Evolutionary conservation across 2,113 vertebrate genomes (phyloP).

Genomic region (Myxocyprinus asiaticus): DNA sequence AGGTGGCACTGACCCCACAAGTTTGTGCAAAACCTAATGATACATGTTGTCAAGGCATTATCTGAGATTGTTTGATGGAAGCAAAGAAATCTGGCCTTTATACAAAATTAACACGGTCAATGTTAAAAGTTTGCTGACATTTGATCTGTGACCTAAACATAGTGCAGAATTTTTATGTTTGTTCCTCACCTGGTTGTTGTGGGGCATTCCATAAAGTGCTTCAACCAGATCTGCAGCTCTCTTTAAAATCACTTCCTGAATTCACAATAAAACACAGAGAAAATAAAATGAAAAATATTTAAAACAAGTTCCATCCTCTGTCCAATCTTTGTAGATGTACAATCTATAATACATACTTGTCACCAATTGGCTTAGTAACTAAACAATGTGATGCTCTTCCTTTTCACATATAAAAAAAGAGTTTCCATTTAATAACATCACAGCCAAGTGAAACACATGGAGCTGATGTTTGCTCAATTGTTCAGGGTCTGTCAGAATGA

Average conservation of each 20-base stretch:
- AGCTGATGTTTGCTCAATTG: conserved; percentile 50
- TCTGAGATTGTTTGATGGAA: too few species aligned
- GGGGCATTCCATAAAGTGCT: conserved; percentile 89
- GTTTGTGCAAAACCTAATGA: too few species aligned
- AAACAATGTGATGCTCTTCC: conserved; percentile 23
- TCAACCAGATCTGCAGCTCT: conserved; percentile 89
- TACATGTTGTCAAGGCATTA: too few species aligned
- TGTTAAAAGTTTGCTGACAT: too few species aligned
- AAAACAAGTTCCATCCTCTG: neutral
- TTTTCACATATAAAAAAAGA: conserved; percentile 29
- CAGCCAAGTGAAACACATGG: conserved; percentile 39
- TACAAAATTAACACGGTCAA: too few species aligned
- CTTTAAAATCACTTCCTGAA: conserved; percentile 88
- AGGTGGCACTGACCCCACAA: too few species aligned
- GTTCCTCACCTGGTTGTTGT: conserved; percentile 87
- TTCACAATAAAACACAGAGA: neutral
- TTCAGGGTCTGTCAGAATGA: conserved; percentile 49
- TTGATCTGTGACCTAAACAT: too few species aligned
- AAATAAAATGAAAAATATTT: too few species aligned
- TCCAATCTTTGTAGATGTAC: conserved; percentile 2
- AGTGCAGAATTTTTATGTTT: neutral
- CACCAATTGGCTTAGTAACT: neutral
- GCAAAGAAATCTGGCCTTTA: too few species aligned
- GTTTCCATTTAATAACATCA: conserved; percentile 41
- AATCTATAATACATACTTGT: neutral